Percentiles rank a stretch among this genome's conserved stretches.
Evolutionary conservation across 1,140 invertebrate species (phyloP).

Genomic region (Oncopeltus fasciatus): DNA sequence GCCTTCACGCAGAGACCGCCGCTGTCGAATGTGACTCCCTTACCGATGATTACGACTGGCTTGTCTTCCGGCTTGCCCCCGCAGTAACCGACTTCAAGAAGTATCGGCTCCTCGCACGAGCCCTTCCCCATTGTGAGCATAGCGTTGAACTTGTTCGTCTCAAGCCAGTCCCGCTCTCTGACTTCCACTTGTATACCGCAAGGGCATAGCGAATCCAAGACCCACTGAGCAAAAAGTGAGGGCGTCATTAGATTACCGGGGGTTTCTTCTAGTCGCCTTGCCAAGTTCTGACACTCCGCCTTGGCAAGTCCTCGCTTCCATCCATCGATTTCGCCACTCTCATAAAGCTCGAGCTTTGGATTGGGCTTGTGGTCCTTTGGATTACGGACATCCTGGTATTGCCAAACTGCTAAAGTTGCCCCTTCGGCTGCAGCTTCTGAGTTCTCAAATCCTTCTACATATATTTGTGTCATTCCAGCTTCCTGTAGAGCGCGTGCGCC

Average conservation of each 20-base stretch:
- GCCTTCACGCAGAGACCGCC: conserved; percentile 78
- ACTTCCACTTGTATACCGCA: conserved; percentile 26
- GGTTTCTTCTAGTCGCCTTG: conserved; percentile 59
- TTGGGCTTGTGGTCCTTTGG: conserved; percentile 33
- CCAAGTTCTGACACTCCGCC: conserved; percentile 72
- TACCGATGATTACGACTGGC: conserved; percentile 36
- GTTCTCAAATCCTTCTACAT: conserved; percentile 52
- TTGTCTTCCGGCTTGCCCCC: conserved; percentile 25
- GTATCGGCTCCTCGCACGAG: conserved; percentile 36
- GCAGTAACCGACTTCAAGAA: conserved; percentile 35
- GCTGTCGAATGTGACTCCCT: conserved; percentile 81
- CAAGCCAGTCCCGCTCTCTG: conserved; percentile 37
- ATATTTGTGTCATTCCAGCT: conserved; percentile 48
- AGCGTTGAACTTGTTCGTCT: conserved; percentile 37
- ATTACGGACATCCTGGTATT: conserved; percentile 50
- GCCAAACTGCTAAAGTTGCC: conserved; percentile 42
- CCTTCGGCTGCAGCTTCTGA: conserved; percentile 64
- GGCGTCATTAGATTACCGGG: conserved; percentile 80
- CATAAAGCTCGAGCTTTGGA: conserved; percentile 25
- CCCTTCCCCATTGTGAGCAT: conserved; percentile 39
- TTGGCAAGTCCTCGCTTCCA: conserved; percentile 58
- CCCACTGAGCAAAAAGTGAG: conserved; percentile 9
- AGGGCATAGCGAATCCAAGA: conserved; percentile 12
- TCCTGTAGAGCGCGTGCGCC: conserved; percentile 34
- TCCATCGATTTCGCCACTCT: conserved; percentile 34